Evolutionary conservation across 2,888 invertebrate species (phyloP), one percentile per base, ranked within the genome.

Genomic region (Papilio protenor): DNA sequence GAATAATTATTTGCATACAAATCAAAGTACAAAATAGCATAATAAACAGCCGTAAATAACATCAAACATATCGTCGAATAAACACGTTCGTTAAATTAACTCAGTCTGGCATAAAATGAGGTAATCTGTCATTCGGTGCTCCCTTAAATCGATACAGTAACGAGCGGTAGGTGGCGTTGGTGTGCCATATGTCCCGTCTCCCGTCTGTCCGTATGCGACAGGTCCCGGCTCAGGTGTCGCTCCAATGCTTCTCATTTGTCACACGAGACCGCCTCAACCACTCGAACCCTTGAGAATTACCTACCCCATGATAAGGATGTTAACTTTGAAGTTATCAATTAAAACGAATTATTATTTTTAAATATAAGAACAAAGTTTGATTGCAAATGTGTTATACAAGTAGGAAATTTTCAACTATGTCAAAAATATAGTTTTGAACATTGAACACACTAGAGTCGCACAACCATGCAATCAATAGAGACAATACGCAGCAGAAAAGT

Each of bases 211-310:
- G 57, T 59, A 59, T 59, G 40, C 72, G 70, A 83, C 86, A 86
- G 82, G 81, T 83, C 82, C 82, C 66, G 84, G 82, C 89, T 88
- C 91, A 91, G 90, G 91, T 91, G 90, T 81, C 79, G 70, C 79
- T 77, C 74, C 78, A 77, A 81, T 81, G 82, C 76, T 83, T 80
- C 86, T 89, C 88, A 92, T 92, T 89, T 89, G 89, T 91, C 90
- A 90, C 84, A 82, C 81, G 85, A 86, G 86, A 87, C 87, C 84
- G 84, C 83, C 81, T 77, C 80, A 80, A 81, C 83, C 79, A 73
- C n/a, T 72, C 49, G 57, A 81, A 80, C 77, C 82, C 79, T 71
- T 71, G 45, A 59, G 70, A 57, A 72, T 40, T 18, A 59, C 18
- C 57, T 61, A 70, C 33, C 21, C 40, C 33, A 47, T 69, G 47